Base-by-base conservation (phyloP, 2,888 invertebrate species). In the Synergus laeviventris region DNA sequence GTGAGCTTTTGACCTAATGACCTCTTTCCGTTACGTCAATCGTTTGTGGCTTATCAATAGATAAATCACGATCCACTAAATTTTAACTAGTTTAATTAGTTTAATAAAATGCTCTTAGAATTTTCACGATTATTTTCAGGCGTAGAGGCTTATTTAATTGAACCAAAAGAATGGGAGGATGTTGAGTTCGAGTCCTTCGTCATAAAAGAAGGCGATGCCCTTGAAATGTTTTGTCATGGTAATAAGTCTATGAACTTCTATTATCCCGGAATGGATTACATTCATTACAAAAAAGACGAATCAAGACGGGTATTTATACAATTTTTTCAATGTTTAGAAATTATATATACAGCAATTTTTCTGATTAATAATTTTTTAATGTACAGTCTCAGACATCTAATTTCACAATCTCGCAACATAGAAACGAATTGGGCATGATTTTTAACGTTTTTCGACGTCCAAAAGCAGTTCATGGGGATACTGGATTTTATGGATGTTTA, bases 171-270 rank as follows among this genome's bases (percentile, higher is more conserved):
- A 49, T 49, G 49, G 49, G 49, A 49, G 49, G 49, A 49, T 49
- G 49, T 49, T 0, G 49, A 49, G 9, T 49, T 49, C 5, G 5
- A 7, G 49, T 49, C 49, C 1, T n/a, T n/a, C 9, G n/a, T 49
- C 1, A 49, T 49, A n/a, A 49, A 49, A n/a, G 49, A 49, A n/a
- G 49, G 49, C n/a, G 49, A 49, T n/a, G 49, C n/a, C 49, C 49
- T 49, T 14, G 49, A 49, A 49, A 49, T 49, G 49, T n/a, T 9
- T 49, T 49, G 49, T 49, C 49, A 49, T 49, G 49, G 49, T 1
- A 49, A 49, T 49, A 49, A n/a, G n/a, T 49, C n/a, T n/a, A 49
- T 49, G 49, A 49, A 49, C n/a, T 49, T 49, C n/a, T 49, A 49
- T 49, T 49, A 49, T 8, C 49, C 49, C n/a, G 49, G 49, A 49